Evolutionary conservation across 2,888 invertebrate species (phyloP), one percentile per base, ranked within the genome.

Genomic region (Isoperla grammatica): DNA sequence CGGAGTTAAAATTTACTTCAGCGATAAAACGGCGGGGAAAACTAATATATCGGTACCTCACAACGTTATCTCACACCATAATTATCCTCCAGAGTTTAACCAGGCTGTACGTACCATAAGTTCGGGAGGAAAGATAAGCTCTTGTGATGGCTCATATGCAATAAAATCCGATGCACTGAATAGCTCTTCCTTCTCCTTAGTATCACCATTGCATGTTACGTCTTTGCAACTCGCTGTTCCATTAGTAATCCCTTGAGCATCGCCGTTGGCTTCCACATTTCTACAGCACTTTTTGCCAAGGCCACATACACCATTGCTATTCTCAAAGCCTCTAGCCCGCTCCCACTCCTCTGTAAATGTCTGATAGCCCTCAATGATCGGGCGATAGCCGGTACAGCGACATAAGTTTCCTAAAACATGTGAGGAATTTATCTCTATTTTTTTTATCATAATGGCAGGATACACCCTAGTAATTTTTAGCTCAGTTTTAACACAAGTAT

Each of bases 361-460:
- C 75, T 85, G 87, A 68, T 88, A 93, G 0, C 92, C 94, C 74
- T 95, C 94, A 50, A 95, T 82, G 61, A 96, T 96, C 0, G 96
- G 90, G 66, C 96, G 81, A 69, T 96, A 96, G 0, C 96, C 96
- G 0, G 96, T 96, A 72, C 96, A 96, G 62, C 96, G 82, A 68
- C 95, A 96, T 9, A 96, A 77, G 67, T 84, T 83, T n/a, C 83
- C 83, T 79, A 67, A 23, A 22, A n/a, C n/a, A n/a, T n/a, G n/a
- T n/a, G n/a, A n/a, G n/a, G n/a, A n/a, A n/a, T n/a, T 39, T 39
- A 39, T 11, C 11, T 39, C 12, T 39, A n/a, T n/a, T n/a, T n/a
- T n/a, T n/a, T n/a, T n/a, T n/a, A n/a, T n/a, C n/a, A n/a, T n/a
- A n/a, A n/a, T n/a, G n/a, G n/a, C n/a, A n/a, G n/a, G n/a, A n/a